Evolutionary conservation across 2,888 invertebrate genomes (phyloP).

Genomic region (Parasteatoda lunata): DNA sequence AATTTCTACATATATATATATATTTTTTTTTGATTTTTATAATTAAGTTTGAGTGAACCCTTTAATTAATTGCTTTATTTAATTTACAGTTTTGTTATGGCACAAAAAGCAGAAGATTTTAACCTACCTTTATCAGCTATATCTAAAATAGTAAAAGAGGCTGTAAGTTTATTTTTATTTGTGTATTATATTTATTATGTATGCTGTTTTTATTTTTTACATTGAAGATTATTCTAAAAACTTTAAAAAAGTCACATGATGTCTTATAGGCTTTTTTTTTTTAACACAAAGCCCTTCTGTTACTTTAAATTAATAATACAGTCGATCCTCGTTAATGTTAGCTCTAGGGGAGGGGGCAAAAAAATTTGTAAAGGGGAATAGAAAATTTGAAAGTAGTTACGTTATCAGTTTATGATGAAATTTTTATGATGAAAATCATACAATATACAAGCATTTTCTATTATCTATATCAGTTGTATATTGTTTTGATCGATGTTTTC

Average conservation of each 20-base stretch:
- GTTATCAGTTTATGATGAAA: too few relatives aligned
- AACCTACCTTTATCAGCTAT: constrained; percentile 76
- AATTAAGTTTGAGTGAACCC: background rate
- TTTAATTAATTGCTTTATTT: background rate
- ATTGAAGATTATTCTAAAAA: too few relatives aligned
- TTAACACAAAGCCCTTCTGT: background rate
- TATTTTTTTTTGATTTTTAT: background rate
- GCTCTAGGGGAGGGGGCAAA: too few relatives aligned
- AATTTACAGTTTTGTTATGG: constrained; percentile 72
- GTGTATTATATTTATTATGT: background rate
- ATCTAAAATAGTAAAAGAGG: constrained; percentile 75
- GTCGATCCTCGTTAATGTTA: too few relatives aligned
- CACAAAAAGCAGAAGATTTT: constrained; percentile 76
- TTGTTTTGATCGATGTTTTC: too few relatives aligned
- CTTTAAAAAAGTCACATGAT: too few relatives aligned
- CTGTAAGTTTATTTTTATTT: constrained; percentile 43
- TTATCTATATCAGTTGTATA: too few relatives aligned
- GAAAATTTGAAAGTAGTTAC: too few relatives aligned
- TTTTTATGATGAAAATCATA: too few relatives aligned
- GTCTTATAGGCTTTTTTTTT: background rate
- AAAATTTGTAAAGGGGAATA: too few relatives aligned
- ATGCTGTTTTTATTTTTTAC: background rate
- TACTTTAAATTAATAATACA: background rate
- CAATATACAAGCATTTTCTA: too few relatives aligned
- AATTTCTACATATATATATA: background rate